A percentile compares a stretch with the other conserved stretches of the same genome.
phyloP scores from a whole-genome alignment of 2,888 invertebrate species.

The Coelogynopora nodosa region DNA sequence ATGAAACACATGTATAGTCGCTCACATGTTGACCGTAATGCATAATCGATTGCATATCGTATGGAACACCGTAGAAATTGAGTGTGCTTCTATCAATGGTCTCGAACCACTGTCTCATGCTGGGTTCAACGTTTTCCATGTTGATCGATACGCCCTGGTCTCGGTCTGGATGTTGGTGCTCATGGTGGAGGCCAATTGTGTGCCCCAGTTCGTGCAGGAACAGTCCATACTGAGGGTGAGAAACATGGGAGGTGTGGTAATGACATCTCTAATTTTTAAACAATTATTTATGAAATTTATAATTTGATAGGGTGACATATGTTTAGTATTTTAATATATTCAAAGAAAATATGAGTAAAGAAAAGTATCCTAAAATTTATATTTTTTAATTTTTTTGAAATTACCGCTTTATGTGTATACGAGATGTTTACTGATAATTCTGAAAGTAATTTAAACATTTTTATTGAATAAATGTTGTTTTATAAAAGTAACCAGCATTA shows the following conservation, averaged over 20 bases:
- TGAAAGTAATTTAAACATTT: no score
- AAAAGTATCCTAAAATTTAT: neutral
- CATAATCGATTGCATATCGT: slow-evolving; percentile 43
- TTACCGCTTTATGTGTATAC: no score
- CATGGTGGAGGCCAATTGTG: slow-evolving; percentile 39
- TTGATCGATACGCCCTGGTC: slow-evolving; percentile 33
- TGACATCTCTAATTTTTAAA: no score
- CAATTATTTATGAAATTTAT: no score
- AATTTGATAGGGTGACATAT: no score
- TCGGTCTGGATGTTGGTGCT: slow-evolving; percentile 41
- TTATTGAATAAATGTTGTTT: no score
- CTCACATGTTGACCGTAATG: slow-evolving; percentile 39
- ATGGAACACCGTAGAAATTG: slow-evolving; percentile 38
- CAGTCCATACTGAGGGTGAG: slow-evolving; percentile 36
- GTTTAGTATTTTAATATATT: no score
- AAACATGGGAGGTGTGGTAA: no score
- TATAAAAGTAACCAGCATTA: no score
- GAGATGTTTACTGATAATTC: no score
- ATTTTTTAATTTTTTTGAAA: no score
- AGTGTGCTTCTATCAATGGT: neutral
- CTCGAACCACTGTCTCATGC: slow-evolving; percentile 37
- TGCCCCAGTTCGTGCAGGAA: slow-evolving; percentile 43
- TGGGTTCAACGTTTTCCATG: slow-evolving; percentile 32
- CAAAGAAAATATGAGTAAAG: no score
- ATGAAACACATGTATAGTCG: neutral